These are phyloP conservation scores for Orcinus orca DNA, from an alignment of 2,113 vertebrate species.

Conservation along the genomic window DNA sequence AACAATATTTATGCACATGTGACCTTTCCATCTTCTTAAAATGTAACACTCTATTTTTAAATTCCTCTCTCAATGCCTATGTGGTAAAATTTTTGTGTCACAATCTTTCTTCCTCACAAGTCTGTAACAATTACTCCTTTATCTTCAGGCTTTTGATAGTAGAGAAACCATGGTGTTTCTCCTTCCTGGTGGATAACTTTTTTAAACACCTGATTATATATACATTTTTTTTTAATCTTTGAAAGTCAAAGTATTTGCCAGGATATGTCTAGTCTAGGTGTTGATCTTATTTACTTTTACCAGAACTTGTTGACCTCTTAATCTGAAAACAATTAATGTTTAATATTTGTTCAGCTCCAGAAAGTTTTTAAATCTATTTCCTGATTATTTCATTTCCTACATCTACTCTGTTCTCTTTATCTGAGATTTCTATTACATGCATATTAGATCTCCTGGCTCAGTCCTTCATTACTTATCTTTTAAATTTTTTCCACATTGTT, in stretches of 20 bases:
- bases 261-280: not conserved
- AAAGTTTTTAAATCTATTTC: not conserved
- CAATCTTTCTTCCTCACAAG: not conserved
- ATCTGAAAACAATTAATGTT: not conserved
- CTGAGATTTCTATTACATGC: not conserved
- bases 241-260: not conserved
- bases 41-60: not conserved
- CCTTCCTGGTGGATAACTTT: not conserved
- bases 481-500: not conserved
- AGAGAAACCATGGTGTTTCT: not conserved
- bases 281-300: not conserved
- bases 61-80: not conserved
- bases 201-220: not conserved
- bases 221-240: not conserved
- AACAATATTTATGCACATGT: not conserved
- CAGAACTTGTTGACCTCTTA: not conserved
- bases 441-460: not conserved
- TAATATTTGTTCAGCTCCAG: not conserved
- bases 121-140: not conserved
- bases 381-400: not conserved
- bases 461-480: not conserved
- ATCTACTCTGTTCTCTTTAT: not conserved
- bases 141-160: not conserved
- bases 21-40: not conserved
- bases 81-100: not conserved